Evolutionary conservation across 2,113 vertebrate genomes (phyloP).

Genomic region (Condylura cristata): DNA sequence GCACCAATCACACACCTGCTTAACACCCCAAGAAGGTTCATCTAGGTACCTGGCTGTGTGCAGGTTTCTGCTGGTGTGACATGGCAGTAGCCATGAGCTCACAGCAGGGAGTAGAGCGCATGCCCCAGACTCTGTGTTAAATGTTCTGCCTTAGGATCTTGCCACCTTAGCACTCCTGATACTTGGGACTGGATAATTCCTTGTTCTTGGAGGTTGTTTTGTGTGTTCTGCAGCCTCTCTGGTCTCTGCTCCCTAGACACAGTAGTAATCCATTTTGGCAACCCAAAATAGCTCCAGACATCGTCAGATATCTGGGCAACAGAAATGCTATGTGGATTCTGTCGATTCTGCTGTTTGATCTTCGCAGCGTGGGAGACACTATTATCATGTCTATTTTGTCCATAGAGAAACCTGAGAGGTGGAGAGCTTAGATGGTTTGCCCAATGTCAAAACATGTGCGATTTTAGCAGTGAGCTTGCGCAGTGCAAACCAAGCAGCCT

Average conservation of each 20-base stretch:
- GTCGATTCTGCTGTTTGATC: neutral
- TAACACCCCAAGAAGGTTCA: neutral
- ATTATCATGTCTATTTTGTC: neutral
- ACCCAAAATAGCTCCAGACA: neutral
- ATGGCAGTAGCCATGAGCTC: neutral
- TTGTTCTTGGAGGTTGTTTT: neutral
- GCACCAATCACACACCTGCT: neutral
- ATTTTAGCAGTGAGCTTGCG: neutral
- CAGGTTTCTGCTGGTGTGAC: neutral
- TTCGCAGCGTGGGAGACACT: neutral
- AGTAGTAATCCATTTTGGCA: neutral
- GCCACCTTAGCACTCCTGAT: rapidly evolving
- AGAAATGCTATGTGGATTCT: neutral
- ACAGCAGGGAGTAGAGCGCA: no score
- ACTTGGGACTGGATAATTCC: neutral
- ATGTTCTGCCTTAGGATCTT: neutral
- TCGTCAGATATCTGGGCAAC: neutral
- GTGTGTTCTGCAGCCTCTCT: neutral
- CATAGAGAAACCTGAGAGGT: neutral
- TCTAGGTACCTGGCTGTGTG: neutral
- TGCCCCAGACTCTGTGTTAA: neutral
- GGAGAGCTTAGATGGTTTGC: neutral
- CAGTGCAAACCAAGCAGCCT: neutral
- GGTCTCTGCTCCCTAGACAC: neutral
- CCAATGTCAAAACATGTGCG: neutral